Conservation (phyloP, 2,113 vertebrate species). For the Tyrannus savana region DNA sequence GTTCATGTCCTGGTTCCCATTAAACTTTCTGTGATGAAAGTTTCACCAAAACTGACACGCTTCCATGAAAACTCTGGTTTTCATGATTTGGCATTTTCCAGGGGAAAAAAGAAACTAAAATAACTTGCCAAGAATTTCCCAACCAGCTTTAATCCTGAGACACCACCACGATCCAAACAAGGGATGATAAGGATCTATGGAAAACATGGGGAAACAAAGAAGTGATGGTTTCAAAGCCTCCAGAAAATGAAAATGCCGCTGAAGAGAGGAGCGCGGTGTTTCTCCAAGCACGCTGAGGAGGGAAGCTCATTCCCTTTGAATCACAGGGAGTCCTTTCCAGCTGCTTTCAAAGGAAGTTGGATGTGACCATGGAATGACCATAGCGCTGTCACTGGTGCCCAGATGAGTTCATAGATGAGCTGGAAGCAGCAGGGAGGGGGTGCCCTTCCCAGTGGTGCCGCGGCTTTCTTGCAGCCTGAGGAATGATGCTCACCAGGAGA, state of each 20-base stretch:
- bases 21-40: neutral
- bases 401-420: neutral
- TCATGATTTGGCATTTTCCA: slow-evolving; percentile 27
- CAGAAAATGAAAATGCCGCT: slow-evolving; percentile 2
- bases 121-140: slow-evolving; percentile 41
- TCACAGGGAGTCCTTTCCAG: neutral
- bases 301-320: neutral
- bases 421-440: neutral
- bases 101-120: neutral
- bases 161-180: neutral
- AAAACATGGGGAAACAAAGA: slow-evolving; percentile 40
- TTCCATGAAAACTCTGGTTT: neutral
- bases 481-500: neutral
- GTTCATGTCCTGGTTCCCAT: neutral
- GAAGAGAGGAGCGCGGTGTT: neutral
- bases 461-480: neutral
- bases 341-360: neutral
- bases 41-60: neutral
- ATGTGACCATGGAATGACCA: neutral
- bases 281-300: neutral
- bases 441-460: neutral
- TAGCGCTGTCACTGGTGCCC: neutral
- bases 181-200: neutral
- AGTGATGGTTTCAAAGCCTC: neutral
- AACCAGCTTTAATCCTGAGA: slow-evolving; percentile 4